Conservation (phyloP, 2,888 invertebrate species). For the Seira ritae region DNA sequence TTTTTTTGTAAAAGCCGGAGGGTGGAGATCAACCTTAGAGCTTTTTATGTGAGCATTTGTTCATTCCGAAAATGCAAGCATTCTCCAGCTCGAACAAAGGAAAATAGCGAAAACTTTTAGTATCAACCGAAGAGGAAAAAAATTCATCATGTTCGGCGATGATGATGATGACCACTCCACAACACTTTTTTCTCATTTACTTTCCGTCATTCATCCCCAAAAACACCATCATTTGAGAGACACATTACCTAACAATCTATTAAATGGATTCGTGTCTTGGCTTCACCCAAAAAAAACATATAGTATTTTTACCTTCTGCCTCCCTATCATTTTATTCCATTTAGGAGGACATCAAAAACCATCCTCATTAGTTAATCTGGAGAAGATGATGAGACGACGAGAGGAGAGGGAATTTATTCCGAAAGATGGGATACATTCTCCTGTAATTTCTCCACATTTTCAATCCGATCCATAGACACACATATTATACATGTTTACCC, state of each 20-base stretch:
- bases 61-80: too few species aligned
- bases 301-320: neutral
- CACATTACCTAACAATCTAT: neutral
- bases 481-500: too few species aligned
- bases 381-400: constrained; percentile 11
- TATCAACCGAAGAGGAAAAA: neutral
- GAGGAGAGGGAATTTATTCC: constrained; percentile 32
- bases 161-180: constrained; percentile 24
- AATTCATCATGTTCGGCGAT: neutral
- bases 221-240: neutral
- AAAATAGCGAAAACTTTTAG: neutral
- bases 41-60: neutral
- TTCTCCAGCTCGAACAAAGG: too few species aligned
- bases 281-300: neutral
- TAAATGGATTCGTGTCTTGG: neutral
- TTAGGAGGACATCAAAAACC: constrained; percentile 34
- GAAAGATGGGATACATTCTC: neutral
- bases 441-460: too few species aligned
- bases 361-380: neutral
- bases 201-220: constrained; percentile 30
- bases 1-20: constrained; percentile 17
- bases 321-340: constrained; percentile 32
- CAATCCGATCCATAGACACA: too few species aligned
- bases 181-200: constrained; percentile 44
- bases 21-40: constrained; percentile 13